Base-by-base conservation (phyloP, 2,113 vertebrate genomes). In the Rafetus swinhoei region DNA sequence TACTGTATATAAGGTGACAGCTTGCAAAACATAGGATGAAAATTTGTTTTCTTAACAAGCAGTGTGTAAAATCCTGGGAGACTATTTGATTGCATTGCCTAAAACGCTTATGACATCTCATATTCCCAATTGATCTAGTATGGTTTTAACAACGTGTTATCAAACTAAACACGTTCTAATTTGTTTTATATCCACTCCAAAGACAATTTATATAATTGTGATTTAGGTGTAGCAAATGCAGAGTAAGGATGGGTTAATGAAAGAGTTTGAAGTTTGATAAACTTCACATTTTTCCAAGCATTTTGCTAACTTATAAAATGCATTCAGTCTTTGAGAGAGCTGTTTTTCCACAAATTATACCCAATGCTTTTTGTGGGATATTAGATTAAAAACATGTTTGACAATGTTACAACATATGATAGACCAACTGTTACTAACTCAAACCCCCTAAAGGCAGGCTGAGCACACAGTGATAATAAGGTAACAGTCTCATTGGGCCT, bases 1-100 rank as follows among this genome's bases (percentile, higher is more conserved):
- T 96, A 97, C 95, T 95, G 92, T 97, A 97, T 97, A 95, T 97
- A 97, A 98, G 96, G 96, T 97, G 97, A 98, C 97, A 97, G 97
- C 96, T 97, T 98, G 97, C 97, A 97, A 98, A 98, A 98, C 96
- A 96, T 98, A 97, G 98, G 95, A 98, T 97, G 98, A 98, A 98
- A 98, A 97, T 97, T 97, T 97, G 97, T 98, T 98, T 98, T 98
- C 96, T 97, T 98, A 98, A 98, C 96, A 96, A 97, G 91, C 91
- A 97, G 94, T 96, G 94, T 97, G 97, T 98, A 97, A 98, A 98
- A 97, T 97, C 97, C 97, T 96, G 88, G 91, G 97, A 98, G 98
- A 97, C 93, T 90, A 59, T 96, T 97, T 96, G 97, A 97, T 97
- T 45, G 79, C 92, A 74, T 89, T 94, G 95, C 82, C 96, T 95